phyloP scores from a whole-genome alignment of 2,113 vertebrate genomes.

The Nesoenas mayeri region DNA sequence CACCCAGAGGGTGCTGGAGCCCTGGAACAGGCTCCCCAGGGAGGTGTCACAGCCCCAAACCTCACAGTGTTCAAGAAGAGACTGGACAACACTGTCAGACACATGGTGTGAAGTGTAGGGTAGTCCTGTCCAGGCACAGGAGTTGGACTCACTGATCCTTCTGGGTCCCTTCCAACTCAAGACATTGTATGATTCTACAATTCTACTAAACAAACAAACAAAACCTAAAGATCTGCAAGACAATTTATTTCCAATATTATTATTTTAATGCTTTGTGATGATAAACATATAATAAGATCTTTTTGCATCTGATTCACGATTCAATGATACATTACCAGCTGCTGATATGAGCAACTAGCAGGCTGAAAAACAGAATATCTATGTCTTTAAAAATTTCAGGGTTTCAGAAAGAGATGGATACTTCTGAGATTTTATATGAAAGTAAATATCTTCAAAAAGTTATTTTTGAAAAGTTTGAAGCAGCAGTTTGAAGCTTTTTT shows the following conservation, averaged over 20 bases:
- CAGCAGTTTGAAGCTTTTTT: constrained; percentile 37
- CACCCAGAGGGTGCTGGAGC: no score
- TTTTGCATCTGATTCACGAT: not conserved
- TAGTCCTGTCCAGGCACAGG: no score
- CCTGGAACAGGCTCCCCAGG: no score
- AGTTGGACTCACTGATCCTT: no score
- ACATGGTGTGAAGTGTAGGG: no score
- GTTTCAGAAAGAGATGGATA: not conserved
- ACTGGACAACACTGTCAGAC: no score
- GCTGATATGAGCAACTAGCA: not conserved
- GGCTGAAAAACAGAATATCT: not conserved
- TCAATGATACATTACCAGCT: not conserved
- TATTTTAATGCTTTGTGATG: not conserved
- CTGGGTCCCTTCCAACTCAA: no score
- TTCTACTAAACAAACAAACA: not conserved
- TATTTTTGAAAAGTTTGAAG: constrained; percentile 35
- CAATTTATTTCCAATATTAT: not conserved
- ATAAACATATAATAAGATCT: not conserved
- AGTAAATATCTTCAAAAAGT: constrained; percentile 2
- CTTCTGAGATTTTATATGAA: constrained; percentile 35
- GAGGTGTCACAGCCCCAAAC: no score
- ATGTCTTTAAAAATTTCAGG: not conserved
- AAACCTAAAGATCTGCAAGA: not conserved
- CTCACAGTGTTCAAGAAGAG: no score
- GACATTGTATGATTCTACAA: no score